Evolutionary conservation across 2,888 invertebrate genomes (phyloP).

Genomic region (Drosophila limbata): DNA sequence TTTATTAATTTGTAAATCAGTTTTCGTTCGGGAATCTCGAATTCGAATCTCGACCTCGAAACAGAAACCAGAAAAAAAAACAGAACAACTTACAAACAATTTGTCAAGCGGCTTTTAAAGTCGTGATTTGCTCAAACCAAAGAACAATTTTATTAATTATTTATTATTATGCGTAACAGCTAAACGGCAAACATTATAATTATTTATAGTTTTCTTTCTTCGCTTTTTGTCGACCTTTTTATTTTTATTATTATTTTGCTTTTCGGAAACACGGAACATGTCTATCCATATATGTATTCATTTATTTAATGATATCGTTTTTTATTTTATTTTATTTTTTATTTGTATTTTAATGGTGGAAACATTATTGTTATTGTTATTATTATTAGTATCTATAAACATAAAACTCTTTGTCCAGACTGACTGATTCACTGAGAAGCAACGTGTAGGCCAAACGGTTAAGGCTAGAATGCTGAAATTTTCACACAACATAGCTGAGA

Average conservation of each 20-base stretch:
- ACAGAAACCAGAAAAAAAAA: neutral
- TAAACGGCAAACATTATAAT: slow-evolving; percentile 39
- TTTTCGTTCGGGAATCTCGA: slow-evolving; percentile 26
- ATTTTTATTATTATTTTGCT: no score
- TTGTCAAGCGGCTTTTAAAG: slow-evolving; percentile 62
- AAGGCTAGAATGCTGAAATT: no score
- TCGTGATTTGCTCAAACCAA: slow-evolving; percentile 64
- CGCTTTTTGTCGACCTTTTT: slow-evolving; percentile 2
- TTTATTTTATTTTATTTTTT: no score
- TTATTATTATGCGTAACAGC: slow-evolving; percentile 58
- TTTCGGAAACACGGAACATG: neutral
- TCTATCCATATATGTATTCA: neutral
- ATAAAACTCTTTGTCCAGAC: no score
- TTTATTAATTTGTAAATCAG: slow-evolving; percentile 50
- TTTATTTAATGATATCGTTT: neutral
- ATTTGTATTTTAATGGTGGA: neutral
- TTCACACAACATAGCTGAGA: no score
- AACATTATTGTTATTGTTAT: no score
- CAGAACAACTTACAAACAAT: slow-evolving; percentile 38
- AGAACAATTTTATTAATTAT: slow-evolving; percentile 17
- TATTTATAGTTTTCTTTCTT: slow-evolving; percentile 31
- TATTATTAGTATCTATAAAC: no score
- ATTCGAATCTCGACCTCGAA: slow-evolving; percentile 28
- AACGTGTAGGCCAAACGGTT: no score
- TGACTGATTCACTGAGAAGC: no score